phyloP scores from a whole-genome alignment of 1,140 invertebrate genomes.

The Tribolium madens region DNA sequence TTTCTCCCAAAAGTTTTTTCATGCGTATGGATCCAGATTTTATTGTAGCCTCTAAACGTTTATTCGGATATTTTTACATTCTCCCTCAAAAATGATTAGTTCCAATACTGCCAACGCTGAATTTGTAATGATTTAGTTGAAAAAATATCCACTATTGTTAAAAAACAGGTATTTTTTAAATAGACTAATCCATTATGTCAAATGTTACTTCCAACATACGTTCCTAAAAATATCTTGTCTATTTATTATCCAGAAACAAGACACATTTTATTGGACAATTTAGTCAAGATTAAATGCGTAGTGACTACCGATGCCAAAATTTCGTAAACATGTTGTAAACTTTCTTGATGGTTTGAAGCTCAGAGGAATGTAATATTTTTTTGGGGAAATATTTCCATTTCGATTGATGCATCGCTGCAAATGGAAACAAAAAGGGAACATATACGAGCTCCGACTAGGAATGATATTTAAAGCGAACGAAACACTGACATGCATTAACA shows the following conservation, averaged over 20 bases:
- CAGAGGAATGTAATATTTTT: constrained; percentile 1
- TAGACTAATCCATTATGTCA: not conserved
- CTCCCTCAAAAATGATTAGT: constrained; percentile 22
- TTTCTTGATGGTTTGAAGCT: not conserved
- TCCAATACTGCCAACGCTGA: not conserved
- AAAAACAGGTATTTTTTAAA: not conserved
- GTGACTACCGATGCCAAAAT: not conserved
- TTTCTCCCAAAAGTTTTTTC: constrained; percentile 19
- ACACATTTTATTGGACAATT: constrained; percentile 8
- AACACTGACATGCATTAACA: not conserved
- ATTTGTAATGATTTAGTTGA: not conserved
- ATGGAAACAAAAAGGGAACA: constrained; percentile 13
- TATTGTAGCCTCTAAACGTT: constrained; percentile 11
- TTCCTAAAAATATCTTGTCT: not conserved
- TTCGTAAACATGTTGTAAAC: not conserved
- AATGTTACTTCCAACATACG: not conserved
- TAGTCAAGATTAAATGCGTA: constrained; percentile 1
- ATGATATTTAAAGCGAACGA: constrained; percentile 16
- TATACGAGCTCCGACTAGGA: not conserved
- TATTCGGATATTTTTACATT: not conserved
- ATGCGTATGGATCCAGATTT: not conserved
- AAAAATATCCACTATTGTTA: no score
- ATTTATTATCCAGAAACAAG: constrained; percentile 1
- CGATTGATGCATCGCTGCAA: constrained; percentile 26
- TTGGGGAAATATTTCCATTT: constrained; percentile 15